Percentiles rank a stretch among this genome's conserved stretches.
Evolutionary conservation across 2,797 vertebrate species (phyloP).

Genomic region (Microctenopoma steveboyesi): DNA sequence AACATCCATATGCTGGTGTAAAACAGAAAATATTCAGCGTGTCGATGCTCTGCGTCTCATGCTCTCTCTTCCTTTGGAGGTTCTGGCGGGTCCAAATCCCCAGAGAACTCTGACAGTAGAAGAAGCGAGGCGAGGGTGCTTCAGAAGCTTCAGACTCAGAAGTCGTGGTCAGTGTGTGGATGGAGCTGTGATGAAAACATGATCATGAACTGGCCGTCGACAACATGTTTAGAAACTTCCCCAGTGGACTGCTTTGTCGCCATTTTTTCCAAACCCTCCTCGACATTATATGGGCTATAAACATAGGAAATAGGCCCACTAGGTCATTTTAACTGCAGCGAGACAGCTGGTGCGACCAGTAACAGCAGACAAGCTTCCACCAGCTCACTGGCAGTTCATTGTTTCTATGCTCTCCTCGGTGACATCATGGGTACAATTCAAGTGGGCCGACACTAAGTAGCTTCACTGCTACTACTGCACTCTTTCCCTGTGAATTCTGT

Average conservation of each 20-base stretch:
- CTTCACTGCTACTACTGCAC: too few relatives aligned
- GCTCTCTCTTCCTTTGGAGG: slow-evolving; percentile 39
- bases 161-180: slow-evolving; percentile 16
- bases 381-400: too few relatives aligned
- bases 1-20: slow-evolving; percentile 60
- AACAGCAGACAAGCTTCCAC: too few relatives aligned
- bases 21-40: slow-evolving; percentile 53
- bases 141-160: slow-evolving; percentile 28
- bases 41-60: slow-evolving; percentile 35
- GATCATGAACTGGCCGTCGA: neutral
- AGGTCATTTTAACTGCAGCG: neutral
- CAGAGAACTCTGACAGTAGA: slow-evolving; percentile 23
- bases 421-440: too few relatives aligned
- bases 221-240: neutral
- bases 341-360: neutral
- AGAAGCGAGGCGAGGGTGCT: slow-evolving; percentile 21
- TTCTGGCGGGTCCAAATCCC: slow-evolving; percentile 42
- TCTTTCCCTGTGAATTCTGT: too few relatives aligned
- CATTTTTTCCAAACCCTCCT: neutral
- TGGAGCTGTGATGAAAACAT: neutral
- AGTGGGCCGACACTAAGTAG: too few relatives aligned
- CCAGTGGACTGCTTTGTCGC: neutral
- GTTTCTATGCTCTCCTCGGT: too few relatives aligned
- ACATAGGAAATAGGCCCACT: neutral
- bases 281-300: neutral